Base-by-base conservation (phyloP, 2,113 vertebrate species). In the Gavia stellata region DNA sequence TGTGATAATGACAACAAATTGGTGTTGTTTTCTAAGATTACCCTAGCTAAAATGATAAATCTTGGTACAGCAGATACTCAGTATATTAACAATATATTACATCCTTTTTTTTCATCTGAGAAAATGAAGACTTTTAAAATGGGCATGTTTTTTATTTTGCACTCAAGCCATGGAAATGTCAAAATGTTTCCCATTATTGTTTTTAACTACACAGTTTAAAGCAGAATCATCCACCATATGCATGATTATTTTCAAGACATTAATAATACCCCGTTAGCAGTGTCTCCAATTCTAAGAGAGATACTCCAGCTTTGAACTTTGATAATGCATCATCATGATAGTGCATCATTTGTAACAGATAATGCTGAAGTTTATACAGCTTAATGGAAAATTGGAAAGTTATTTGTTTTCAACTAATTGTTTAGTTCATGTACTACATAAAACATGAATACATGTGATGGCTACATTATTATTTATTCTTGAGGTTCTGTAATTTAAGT, bases 391-490 rank as follows among this genome's bases (percentile, higher is more conserved):
- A 79, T 17, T 5, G 15, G 61, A 33, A 71, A 84, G 34, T 63
- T 90, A 68, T 82, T 90, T 92, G 52, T 89, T 92, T 94, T 85
- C 81, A 85, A 67, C 34, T 91, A 59, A 78, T 85, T 95, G 20
- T 84, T 72, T 65, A 71, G 25, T 50, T 92, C 23, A 12, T 74
- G 16, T 89, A 14, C 36, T 85, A 56, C 36, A 29, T 31, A 90
- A 87, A 75, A 44, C 13, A 45, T 29, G 13, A 81, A 77, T 77
- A 59, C 20, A 19, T 24, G 10, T 38, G 67, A 66, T 55, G 68
- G 40, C 34, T 77, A 14, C 2, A 9, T 73, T 81, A 74, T 79
- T 78, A 79, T 91, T 91, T 91, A 29, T 92, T 92, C 44, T 40
- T 68, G 45, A 90, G 87, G 34, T 81, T 91, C 31, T 65, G 52